These are phyloP conservation scores for Blera fallax DNA, from an alignment of 2,888 invertebrate species.

Conservation along the genomic window DNA sequence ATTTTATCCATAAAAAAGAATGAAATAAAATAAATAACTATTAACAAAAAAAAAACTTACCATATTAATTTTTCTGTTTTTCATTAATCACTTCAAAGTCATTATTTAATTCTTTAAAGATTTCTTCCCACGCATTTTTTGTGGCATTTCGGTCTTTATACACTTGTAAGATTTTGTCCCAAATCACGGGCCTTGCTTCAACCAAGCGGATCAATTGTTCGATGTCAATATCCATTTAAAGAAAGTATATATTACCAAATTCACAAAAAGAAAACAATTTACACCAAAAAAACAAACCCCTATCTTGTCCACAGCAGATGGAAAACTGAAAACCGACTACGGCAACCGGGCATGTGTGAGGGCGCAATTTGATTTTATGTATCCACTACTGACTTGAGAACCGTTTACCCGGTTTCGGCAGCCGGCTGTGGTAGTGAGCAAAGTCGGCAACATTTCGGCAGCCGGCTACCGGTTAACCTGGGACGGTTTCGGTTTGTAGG, in stretches of 20 bases:
- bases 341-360: not conserved
- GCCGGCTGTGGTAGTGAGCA: not conserved
- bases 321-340: not conserved
- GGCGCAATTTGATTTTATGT: not conserved
- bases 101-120: not conserved
- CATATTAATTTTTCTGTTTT: not conserved
- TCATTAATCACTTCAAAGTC: not conserved
- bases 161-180: not conserved
- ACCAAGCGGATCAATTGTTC: too few species aligned
- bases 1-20: not conserved
- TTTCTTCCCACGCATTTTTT: not conserved
- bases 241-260: not conserved
- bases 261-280: not conserved
- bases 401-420: not conserved
- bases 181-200: too few species aligned
- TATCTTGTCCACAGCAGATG: not conserved
- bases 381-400: not conserved
- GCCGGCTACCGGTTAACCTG: not conserved
- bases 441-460: not conserved
- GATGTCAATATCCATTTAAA: too few species aligned
- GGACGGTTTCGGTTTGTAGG: not conserved
- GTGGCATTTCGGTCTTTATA: constrained; percentile 6
- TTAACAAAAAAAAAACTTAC: not conserved
- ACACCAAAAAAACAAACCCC: not conserved
- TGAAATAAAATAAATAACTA: not conserved